phyloP scores from a whole-genome alignment of 2,797 vertebrate genomes.

The Lophotriccus pileatus region DNA sequence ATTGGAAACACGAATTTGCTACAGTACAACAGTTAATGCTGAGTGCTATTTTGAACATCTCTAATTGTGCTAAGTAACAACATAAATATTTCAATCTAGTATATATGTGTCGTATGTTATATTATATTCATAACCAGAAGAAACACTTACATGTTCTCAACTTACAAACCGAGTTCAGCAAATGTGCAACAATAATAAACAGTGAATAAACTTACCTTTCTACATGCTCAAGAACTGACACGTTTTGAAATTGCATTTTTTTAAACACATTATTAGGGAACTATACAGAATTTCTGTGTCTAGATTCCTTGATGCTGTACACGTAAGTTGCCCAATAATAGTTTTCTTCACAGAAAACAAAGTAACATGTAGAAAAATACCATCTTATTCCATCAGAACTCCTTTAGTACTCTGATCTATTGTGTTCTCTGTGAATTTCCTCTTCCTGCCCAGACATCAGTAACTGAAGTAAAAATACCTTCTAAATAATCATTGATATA shows the following conservation, averaged over 20 bases:
- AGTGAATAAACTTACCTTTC: not conserved
- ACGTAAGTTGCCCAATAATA: not conserved
- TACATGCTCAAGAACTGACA: not conserved
- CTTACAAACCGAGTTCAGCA: not conserved
- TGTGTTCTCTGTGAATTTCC: not conserved
- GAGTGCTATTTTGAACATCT: not conserved
- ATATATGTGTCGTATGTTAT: not conserved
- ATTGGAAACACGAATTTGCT: not conserved
- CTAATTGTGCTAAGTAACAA: not conserved
- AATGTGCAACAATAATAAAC: not conserved
- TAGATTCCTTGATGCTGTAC: not conserved
- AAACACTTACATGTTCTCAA: not conserved
- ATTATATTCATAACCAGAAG: not conserved
- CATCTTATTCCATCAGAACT: not conserved
- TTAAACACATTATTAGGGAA: not conserved
- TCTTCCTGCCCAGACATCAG: not conserved
- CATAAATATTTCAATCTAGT: conserved; percentile 5
- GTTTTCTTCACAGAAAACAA: not conserved
- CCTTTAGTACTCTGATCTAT: not conserved
- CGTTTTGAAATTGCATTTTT: not conserved
- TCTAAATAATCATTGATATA: not conserved
- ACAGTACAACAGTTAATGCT: conserved; percentile 1
- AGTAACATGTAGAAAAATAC: not conserved
- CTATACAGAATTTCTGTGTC: not conserved
- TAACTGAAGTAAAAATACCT: not conserved